Percentiles rank a stretch among this genome's conserved stretches.
These are phyloP conservation scores for Leontopithecus rosalia DNA, from an alignment of 2,797 vertebrate species.

Conservation along the genomic window DNA sequence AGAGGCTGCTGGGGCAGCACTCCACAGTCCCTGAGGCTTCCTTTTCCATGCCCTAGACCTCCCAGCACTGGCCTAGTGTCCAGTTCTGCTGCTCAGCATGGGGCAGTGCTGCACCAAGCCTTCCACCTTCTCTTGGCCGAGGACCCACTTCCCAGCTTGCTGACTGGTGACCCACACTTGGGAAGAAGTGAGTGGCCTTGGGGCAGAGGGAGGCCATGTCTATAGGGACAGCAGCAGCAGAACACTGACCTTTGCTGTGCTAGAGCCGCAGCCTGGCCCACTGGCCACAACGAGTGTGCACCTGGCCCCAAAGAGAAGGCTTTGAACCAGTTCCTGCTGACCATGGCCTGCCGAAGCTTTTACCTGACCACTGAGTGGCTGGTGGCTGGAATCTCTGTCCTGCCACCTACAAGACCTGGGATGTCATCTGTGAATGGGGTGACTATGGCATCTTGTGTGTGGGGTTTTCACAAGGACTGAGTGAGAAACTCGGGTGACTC, in stretches of 20 bases:
- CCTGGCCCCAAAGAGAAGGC: rapidly evolving
- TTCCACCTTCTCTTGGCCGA: background rate
- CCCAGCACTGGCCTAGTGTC: background rate
- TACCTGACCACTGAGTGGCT: background rate
- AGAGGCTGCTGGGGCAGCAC: background rate
- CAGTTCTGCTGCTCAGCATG: background rate
- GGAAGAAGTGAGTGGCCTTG: background rate
- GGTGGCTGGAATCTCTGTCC: background rate
- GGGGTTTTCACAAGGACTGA: background rate
- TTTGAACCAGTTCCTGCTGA: background rate
- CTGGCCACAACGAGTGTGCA: background rate
- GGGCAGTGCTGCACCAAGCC: background rate
- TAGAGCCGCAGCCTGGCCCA: too few species aligned
- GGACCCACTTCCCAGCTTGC: background rate
- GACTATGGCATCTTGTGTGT: background rate
- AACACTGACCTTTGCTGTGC: background rate
- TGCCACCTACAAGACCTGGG: background rate
- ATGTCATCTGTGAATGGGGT: background rate
- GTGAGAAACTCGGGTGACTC: too few species aligned
- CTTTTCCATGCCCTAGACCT: background rate
- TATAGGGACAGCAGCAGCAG: too few species aligned
- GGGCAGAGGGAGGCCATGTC: background rate
- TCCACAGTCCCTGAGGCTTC: background rate
- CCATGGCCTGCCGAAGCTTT: background rate
- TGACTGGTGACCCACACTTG: background rate